Evolutionary conservation across 1,140 invertebrate species (phyloP), one percentile per base, ranked within the genome.

Genomic region (Gryllus bimaculatus): DNA sequence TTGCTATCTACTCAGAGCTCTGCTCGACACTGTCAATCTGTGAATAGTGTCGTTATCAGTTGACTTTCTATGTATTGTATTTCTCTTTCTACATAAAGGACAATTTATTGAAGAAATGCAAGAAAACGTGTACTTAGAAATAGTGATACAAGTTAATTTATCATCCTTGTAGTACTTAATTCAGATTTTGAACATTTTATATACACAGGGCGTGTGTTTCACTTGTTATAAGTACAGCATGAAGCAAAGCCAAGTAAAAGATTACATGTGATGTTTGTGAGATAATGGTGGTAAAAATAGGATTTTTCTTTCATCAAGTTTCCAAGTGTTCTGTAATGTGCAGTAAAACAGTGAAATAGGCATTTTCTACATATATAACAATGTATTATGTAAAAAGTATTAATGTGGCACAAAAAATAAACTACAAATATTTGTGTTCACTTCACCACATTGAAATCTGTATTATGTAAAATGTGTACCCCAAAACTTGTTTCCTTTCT

Each of bases 381-480:
- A 66, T 66, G 54, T 66, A 66, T 66, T 66, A 66, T 66, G 54
- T 66, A 66, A 66, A 66, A 66, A 66, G 54, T 66, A 66, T 66
- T 66, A 66, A 66, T 66, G 54, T 66, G 54, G 54, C 54, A 66
- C 54, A 66, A 66, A 66, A 66, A 66, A 66, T 66, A 66, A 66
- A 66, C 54, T 66, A 66, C 54, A 66, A 66, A 66, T 66, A 66
- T 66, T 66, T 66, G 54, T 66, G 54, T 66, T 66, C 54, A 66
- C 54, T 66, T 66, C 54, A 66, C 54, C 54, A 66, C 54, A 66
- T 66, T 66, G 54, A 66, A 66, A 66, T 66, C 18, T 66, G 54
- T 18, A 66, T 66, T 66, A 66, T 66, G 54, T 13, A 7, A 66
- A 66, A 66, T 18, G 26, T 39, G 26, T 39, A 39, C 26, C 26